phyloP scores from a whole-genome alignment of 2,888 invertebrate genomes.

The Agrypnus murinus region DNA sequence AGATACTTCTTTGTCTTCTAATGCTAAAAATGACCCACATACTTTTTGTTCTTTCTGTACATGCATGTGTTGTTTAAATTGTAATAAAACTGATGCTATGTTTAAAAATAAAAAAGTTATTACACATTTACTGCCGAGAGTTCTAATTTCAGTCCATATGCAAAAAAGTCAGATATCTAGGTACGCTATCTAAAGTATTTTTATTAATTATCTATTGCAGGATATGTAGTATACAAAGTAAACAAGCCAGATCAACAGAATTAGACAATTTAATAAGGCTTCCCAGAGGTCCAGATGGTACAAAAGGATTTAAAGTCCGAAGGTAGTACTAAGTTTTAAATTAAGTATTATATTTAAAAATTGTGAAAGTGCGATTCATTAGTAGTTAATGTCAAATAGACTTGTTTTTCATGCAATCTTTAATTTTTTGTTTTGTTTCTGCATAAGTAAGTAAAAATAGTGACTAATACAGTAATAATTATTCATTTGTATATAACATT shows the following conservation, averaged over 20 bases:
- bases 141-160: too few relatives aligned
- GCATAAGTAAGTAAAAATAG: slow-evolving; percentile 26
- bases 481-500: slow-evolving; percentile 28
- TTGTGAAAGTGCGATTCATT: slow-evolving; percentile 13
- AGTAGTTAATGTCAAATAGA: slow-evolving; percentile 3
- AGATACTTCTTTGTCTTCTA: too few relatives aligned
- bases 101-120: too few relatives aligned
- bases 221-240: slow-evolving; percentile 66
- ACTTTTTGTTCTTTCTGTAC: too few relatives aligned
- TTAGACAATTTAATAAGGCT: slow-evolving; percentile 77
- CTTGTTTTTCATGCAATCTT: too few relatives aligned
- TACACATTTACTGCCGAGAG: too few relatives aligned
- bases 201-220: too few relatives aligned
- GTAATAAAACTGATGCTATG: too few relatives aligned
- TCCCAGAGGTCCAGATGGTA: slow-evolving; percentile 88
- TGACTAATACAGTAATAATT: slow-evolving; percentile 18
- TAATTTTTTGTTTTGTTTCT: slow-evolving; percentile 15
- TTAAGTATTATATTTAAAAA: slow-evolving; percentile 29
- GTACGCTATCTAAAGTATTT: too few relatives aligned
- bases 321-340: slow-evolving; percentile 74
- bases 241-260: slow-evolving; percentile 59
- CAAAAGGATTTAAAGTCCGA: slow-evolving; percentile 79
- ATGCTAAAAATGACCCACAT: too few relatives aligned
- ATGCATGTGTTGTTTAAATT: too few relatives aligned
- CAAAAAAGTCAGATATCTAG: too few relatives aligned